These are phyloP conservation scores for Trachelus iudaicus DNA, from an alignment of 2,888 invertebrate species.

Conservation along the genomic window DNA sequence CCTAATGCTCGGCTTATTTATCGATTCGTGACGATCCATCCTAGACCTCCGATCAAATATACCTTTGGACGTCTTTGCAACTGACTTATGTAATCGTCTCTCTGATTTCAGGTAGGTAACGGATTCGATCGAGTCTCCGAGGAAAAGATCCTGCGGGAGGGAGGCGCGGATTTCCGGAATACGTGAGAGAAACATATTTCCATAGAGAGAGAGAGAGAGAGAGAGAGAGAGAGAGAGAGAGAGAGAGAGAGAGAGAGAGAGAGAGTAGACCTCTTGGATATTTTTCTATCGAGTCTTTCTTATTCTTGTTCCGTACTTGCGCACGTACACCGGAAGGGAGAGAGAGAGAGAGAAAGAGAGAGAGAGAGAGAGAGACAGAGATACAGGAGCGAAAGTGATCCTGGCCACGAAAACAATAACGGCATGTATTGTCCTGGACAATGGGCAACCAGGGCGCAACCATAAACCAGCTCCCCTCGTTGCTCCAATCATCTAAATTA, in stretches of 20 bases:
- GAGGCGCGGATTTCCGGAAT: too few relatives aligned
- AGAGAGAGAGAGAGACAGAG: neutral
- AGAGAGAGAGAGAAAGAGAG: too few relatives aligned
- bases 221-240: too few relatives aligned
- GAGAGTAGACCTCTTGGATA: too few relatives aligned
- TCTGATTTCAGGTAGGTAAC: constrained; percentile 62
- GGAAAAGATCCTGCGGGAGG: too few relatives aligned
- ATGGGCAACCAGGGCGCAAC: constrained; percentile 22
- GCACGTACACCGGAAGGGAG: too few relatives aligned
- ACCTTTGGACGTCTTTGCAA: constrained; percentile 10
- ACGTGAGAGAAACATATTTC: too few relatives aligned
- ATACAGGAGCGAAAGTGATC: neutral
- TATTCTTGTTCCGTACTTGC: too few relatives aligned
- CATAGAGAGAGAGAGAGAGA: too few relatives aligned
- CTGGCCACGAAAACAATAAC: constrained; percentile 33
- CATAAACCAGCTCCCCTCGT: constrained; percentile 44
- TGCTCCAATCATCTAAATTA: constrained; percentile 62
- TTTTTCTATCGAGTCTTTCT: too few relatives aligned
- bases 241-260: too few relatives aligned
- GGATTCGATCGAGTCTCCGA: constrained; percentile 37
- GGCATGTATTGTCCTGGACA: constrained; percentile 33
- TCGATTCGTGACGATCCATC: constrained; percentile 35
- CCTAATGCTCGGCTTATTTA: constrained; percentile 57
- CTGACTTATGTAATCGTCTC: constrained; percentile 15
- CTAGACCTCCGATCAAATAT: neutral